Base-by-base conservation (phyloP, 2,888 invertebrate species). In the Epistrophella euchroma region DNA sequence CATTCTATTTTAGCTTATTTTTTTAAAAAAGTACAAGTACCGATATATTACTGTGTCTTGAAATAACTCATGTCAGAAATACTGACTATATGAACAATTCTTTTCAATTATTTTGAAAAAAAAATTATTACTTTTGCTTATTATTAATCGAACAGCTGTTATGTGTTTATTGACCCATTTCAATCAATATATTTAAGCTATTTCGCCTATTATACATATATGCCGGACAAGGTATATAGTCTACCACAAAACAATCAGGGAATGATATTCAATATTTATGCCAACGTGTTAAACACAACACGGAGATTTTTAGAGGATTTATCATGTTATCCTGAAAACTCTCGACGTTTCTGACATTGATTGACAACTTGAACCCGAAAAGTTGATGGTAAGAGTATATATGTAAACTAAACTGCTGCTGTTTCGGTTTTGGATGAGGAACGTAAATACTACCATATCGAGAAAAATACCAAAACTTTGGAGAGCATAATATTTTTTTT, bases 241-340 rank as follows among this genome's bases (percentile, higher is more conserved):
- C 2, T 13, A 52, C 9, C 6, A 25, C 2, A 52, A 15, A 15
- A 22, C 15, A 15, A 11, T 28, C 7, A 17, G 10, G 9, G n/a
- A 56, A 56, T 35, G 25, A 62, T 45, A 43, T 45, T 43, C n/a
- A 62, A 43, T 43, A 35, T 11, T 60, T 9, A 40, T 43, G n/a
- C 9, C 25, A 22, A 64, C 17, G 45, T 25, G 45, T 25, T 25
- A 28, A 43, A 28, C 9, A 43, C 13, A 25, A 47, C n/a, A 64
- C 11, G 13, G 17, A 45, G 11, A 28, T 13, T 43, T 66, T 47
- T 47, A 68, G 35, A 40, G 11, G 37, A 52, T 52, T 52, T 68
- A 37, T 52, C 50, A 10, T 68, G 35, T 68, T 66, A 35, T 35
- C n/a, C 50, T 22, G 47, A 22, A 68, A 52, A 40, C 52, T 52